Evolutionary conservation across 2,888 invertebrate genomes (phyloP).

Genomic region (Eupithecia abbreviata): DNA sequence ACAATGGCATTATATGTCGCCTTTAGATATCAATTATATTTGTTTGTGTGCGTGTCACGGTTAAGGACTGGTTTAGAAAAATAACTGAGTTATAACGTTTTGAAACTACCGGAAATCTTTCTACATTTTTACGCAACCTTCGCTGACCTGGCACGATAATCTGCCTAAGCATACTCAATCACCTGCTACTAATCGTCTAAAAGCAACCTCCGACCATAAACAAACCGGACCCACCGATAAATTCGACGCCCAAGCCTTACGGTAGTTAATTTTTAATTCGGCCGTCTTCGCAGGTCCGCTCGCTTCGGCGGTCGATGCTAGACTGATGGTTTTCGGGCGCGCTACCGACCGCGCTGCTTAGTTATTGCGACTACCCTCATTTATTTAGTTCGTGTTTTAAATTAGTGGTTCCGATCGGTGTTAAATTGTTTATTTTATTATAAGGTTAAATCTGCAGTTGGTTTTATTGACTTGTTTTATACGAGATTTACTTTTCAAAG

Average conservation of each 20-base stretch:
- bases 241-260: slow-evolving; percentile 61
- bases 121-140: neutral
- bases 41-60: neutral
- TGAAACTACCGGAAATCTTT: neutral
- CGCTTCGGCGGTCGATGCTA: slow-evolving; percentile 67
- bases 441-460: slow-evolving; percentile 28
- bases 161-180: slow-evolving; percentile 50
- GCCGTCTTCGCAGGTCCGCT: slow-evolving; percentile 65
- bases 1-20: neutral
- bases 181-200: slow-evolving; percentile 68
- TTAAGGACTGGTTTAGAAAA: neutral
- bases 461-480: slow-evolving; percentile 11
- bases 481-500: neutral
- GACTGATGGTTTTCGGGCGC: slow-evolving; percentile 72
- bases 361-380: slow-evolving; percentile 80
- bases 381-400: slow-evolving; percentile 74
- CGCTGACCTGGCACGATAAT: slow-evolving; percentile 15
- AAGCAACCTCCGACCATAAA: slow-evolving; percentile 67
- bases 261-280: slow-evolving; percentile 77
- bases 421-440: slow-evolving; percentile 54
- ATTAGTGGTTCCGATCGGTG: slow-evolving; percentile 61
- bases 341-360: slow-evolving; percentile 72
- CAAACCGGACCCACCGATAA: slow-evolving; percentile 69
- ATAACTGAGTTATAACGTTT: neutral
- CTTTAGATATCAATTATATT: neutral